Base-by-base conservation (phyloP, 2,888 invertebrate genomes). In the Lycaena phlaeas region DNA sequence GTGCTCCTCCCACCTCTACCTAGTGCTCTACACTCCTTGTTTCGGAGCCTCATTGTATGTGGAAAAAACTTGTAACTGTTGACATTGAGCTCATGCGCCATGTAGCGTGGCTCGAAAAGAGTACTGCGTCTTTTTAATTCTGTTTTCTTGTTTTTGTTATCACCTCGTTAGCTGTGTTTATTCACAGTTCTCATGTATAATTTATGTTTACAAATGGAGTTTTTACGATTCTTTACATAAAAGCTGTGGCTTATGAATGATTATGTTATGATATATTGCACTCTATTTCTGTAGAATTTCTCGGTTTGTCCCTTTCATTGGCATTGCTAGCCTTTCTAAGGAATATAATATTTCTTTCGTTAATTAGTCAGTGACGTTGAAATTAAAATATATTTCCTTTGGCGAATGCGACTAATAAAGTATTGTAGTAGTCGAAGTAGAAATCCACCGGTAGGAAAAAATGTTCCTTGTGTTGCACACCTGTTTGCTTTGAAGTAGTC, bases 21-120 rank as follows among this genome's bases (percentile, higher is more conserved):
- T 64, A 67, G 66, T 68, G 63, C 68, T 61, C 71, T 64, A 68
- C 64, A 68, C 69, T 68, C 59, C 68, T 70, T 68, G 69, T 74
- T 74, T 70, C 59, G 58, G 63, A 58, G 61, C 53, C 59, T 64
- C 66, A 65, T 70, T 69, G 66, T 67, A 60, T 58, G 53, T 57
- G 59, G 59, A 64, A 70, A 72, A 73, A 64, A 64, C 68, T 67
- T 68, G 56, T 63, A 64, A 65, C 61, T 69, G 71, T 77, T 77
- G 78, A 77, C 75, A 77, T 73, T 78, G 72, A 69, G 72, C 71
- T 64, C 63, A 58, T 60, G 54, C 48, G 46, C 52, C 50, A 12
- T 17, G 51, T 49, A 47, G 48, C 41, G 48, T 50, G 43, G 50
- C 51, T 46, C 52, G 51, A 52, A 54, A 55, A 53, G 52, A 50